Conservation (phyloP, 2,797 vertebrate genomes). For the Amphiprion clarkii region DNA sequence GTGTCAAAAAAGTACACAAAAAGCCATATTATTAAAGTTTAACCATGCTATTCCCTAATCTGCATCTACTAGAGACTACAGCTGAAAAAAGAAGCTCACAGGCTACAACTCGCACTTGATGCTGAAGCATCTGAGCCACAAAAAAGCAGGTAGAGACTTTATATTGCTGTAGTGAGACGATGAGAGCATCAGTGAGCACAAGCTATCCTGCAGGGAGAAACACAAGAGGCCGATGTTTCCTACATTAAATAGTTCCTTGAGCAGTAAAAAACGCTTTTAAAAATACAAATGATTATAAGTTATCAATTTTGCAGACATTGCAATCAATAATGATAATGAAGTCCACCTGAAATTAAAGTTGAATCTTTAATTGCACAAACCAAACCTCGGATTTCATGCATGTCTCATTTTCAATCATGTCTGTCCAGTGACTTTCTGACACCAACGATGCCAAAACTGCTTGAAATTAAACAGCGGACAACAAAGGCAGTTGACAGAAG, state of each 20-base stretch:
- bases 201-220: slow-evolving; percentile 5
- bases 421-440: slow-evolving; percentile 2
- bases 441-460: neutral
- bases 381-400: slow-evolving; percentile 39
- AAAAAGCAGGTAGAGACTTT: neutral
- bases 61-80: neutral
- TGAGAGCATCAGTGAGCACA: slow-evolving; percentile 2
- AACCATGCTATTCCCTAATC: neutral
- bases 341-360: slow-evolving; percentile 22
- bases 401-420: slow-evolving; percentile 7
- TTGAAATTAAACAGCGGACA: slow-evolving; percentile 17
- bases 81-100: slow-evolving; percentile 21
- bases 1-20: neutral
- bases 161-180: slow-evolving; percentile 35
- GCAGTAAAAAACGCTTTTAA: slow-evolving; percentile 2
- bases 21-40: neutral
- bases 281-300: slow-evolving; percentile 6
- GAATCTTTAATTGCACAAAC: slow-evolving; percentile 42
- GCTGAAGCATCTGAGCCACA: neutral
- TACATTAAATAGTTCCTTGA: slow-evolving; percentile 4
- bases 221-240: neutral
- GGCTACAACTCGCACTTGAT: slow-evolving; percentile 20
- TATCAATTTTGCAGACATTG: neutral
- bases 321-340: slow-evolving; percentile 25
- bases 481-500: neutral